Conservation (phyloP, 1,140 invertebrate species). For the fruit fly (Drosophila melanogaster) region DNA sequence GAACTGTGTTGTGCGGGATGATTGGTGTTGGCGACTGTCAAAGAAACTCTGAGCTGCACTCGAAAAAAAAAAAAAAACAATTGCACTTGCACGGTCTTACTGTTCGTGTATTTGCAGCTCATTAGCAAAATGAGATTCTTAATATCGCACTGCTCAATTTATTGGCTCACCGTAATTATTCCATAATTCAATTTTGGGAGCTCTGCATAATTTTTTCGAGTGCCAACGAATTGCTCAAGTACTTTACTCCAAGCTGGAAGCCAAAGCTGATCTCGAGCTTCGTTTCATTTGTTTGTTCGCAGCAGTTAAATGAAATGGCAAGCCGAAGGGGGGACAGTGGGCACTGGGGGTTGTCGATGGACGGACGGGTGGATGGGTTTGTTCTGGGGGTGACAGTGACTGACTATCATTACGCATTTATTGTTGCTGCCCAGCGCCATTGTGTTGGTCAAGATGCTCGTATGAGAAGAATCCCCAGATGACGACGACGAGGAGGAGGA, state of each 20-base stretch:
- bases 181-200: neutral
- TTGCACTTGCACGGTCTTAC: neutral
- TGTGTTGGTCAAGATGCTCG: conserved; percentile 60
- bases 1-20: conserved; percentile 22
- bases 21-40: conserved; percentile 27
- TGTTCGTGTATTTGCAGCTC: too few species aligned
- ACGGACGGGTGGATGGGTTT: neutral
- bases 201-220: conserved; percentile 9
- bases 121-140: too few species aligned
- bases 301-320: conserved; percentile 81
- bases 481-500: conserved; percentile 9
- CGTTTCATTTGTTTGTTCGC: conserved; percentile 75
- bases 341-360: neutral
- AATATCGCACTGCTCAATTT: too few species aligned
- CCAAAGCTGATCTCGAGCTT: conserved; percentile 42
- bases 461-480: conserved; percentile 18
- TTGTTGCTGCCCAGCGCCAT: conserved; percentile 58
- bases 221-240: conserved; percentile 9
- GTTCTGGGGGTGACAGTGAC: conserved; percentile 57
- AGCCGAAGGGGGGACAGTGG: conserved; percentile 1
- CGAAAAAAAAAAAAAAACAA: neutral
- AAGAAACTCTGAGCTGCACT: conserved; percentile 8
- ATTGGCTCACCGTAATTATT: too few species aligned
- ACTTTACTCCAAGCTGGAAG: conserved; percentile 29
- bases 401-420: conserved; percentile 80